Percentiles rank a stretch among this genome's conserved stretches.
Evolutionary conservation across 2,797 vertebrate species (phyloP).

Genomic region (Mormyrops attenuatus): DNA sequence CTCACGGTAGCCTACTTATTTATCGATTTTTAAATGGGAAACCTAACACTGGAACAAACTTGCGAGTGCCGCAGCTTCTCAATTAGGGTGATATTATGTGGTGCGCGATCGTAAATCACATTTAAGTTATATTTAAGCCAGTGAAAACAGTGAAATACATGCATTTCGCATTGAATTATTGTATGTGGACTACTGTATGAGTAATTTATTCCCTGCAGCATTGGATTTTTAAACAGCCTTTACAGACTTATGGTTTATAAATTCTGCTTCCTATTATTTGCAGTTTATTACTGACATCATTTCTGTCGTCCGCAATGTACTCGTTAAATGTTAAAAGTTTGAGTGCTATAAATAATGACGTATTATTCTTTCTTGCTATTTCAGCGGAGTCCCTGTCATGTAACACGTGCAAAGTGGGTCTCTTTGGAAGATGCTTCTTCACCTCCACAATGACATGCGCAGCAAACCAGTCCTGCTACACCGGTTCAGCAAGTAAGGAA

Average conservation of each 20-base stretch:
- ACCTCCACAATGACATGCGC: accelerated
- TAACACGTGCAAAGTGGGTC: constrained; percentile 38
- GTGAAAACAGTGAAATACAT: neutral
- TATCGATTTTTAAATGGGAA: neutral
- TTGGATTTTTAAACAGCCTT: neutral
- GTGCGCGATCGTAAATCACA: neutral
- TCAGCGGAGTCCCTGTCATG: constrained; percentile 56
- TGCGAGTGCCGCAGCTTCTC: neutral
- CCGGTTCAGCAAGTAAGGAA: constrained; percentile 40
- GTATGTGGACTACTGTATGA: neutral
- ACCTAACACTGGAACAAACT: neutral
- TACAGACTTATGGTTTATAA: neutral
- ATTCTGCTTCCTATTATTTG: neutral
- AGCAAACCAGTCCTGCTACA: constrained; percentile 41
- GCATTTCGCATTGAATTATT: neutral
- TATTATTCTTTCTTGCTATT: constrained; percentile 4
- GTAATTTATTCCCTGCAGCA: neutral
- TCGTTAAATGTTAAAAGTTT: neutral
- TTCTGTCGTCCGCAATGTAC: neutral
- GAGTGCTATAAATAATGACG: neutral
- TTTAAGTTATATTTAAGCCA: neutral
- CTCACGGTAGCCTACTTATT: neutral
- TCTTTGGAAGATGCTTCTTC: constrained; percentile 24
- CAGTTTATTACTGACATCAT: neutral
- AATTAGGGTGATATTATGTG: neutral